phyloP scores from a whole-genome alignment of 2,797 vertebrate genomes.

The Columba guinea region DNA sequence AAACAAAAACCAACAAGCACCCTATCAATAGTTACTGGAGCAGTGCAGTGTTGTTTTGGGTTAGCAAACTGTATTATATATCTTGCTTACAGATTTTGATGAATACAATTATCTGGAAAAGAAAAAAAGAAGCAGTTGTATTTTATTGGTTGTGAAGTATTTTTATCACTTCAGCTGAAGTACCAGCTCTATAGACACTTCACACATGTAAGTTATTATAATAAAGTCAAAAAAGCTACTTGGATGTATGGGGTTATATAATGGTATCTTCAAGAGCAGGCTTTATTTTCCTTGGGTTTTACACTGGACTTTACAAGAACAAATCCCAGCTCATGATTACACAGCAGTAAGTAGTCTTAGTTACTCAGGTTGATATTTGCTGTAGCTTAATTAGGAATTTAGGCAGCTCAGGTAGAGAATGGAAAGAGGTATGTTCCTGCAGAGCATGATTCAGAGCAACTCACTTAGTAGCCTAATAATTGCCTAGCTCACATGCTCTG shows the following conservation, averaged over 20 bases:
- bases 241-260: background rate
- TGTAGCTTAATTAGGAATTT: background rate
- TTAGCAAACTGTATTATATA: background rate
- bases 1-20: background rate
- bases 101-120: background rate
- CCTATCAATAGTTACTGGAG: background rate
- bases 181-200: background rate
- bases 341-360: background rate
- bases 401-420: background rate
- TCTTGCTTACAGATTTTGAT: background rate
- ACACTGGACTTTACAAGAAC: background rate
- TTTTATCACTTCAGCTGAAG: background rate
- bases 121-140: background rate
- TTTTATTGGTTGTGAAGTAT: background rate
- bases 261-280: background rate
- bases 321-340: background rate
- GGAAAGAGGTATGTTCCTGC: background rate
- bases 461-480: background rate
- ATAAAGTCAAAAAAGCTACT: background rate
- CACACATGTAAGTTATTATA: background rate
- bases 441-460: background rate
- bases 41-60: background rate
- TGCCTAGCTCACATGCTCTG: background rate
- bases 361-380: background rate
- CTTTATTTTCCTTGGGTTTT: background rate